These are phyloP conservation scores for Chloroceryle amazona DNA, from an alignment of 2,797 vertebrate genomes.

Conservation along the genomic window DNA sequence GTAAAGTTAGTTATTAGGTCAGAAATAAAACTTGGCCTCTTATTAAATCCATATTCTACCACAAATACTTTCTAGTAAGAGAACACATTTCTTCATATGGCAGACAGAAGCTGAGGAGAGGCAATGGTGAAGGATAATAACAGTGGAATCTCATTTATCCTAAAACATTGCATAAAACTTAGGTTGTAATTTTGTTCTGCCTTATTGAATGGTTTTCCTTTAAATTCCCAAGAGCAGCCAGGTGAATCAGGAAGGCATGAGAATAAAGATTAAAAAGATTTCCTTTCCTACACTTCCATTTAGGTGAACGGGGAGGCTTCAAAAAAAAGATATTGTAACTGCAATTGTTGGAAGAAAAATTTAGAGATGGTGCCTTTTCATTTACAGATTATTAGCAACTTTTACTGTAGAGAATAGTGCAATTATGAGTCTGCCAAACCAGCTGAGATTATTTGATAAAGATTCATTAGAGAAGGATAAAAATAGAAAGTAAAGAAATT, in stretches of 20 bases:
- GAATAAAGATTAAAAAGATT: slow-evolving; percentile 10
- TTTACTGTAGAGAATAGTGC: not conserved
- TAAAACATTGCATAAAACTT: not conserved
- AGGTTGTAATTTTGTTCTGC: not conserved
- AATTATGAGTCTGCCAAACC: not conserved
- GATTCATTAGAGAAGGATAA: not conserved
- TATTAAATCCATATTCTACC: slow-evolving; percentile 36
- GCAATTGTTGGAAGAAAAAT: not conserved
- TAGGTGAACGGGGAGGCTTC: not conserved
- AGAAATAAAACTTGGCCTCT: not conserved
- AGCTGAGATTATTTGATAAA: not conserved
- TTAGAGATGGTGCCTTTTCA: not conserved
- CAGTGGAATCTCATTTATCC: not conserved
- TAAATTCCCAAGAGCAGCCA: not conserved
- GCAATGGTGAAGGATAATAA: not conserved
- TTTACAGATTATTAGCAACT: not conserved
- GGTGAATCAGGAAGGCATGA: not conserved
- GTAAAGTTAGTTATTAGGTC: not conserved
- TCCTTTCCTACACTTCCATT: not conserved
- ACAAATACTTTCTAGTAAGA: not conserved
- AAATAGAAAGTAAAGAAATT: not conserved
- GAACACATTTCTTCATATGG: not conserved
- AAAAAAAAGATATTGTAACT: not conserved
- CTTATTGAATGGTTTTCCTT: not conserved
- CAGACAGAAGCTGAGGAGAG: not conserved